phyloP scores from a whole-genome alignment of 2,113 vertebrate species.

The Thunnus thynnus region DNA sequence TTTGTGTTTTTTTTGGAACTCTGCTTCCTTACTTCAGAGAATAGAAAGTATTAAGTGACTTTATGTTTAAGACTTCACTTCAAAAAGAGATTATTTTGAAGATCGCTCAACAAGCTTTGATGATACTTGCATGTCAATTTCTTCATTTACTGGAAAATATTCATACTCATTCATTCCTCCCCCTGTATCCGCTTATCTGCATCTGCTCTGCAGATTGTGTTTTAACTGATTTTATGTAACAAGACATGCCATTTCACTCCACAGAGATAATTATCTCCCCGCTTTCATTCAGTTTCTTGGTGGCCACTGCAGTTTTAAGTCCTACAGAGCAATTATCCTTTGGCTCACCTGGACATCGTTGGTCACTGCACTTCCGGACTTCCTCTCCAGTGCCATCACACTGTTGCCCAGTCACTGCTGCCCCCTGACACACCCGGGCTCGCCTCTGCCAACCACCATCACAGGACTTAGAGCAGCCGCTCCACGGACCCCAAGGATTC shows the following conservation, averaged over 20 bases:
- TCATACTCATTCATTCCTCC: conserved; percentile 49
- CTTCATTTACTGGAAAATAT: conserved; percentile 42
- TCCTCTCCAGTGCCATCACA: conserved; percentile 95
- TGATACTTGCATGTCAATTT: conserved; percentile 28
- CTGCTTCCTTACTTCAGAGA: conserved; percentile 27
- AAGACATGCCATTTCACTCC: conserved; percentile 40
- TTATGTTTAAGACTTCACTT: conserved; percentile 27
- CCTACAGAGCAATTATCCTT: conserved; percentile 43
- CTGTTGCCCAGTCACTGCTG: conserved; percentile 90
- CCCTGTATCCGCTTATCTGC: conserved; percentile 20
- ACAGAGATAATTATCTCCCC: conserved; percentile 53
- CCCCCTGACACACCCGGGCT: conserved; percentile 93
- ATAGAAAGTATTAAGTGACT: conserved; percentile 15
- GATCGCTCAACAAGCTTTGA: conserved; percentile 9
- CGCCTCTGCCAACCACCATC: conserved; percentile 96
- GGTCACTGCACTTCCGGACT: conserved; percentile 94
- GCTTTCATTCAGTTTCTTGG: conserved; percentile 51
- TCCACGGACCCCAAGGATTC: conserved; percentile 99
- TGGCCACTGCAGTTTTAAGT: conserved; percentile 36
- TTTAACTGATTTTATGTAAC: conserved; percentile 45
- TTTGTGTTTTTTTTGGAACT: neutral
- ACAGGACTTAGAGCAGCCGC: conserved; percentile 97
- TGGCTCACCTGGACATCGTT: conserved; percentile 94
- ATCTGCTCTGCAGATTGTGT: conserved; percentile 20
- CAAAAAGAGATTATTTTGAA: conserved; percentile 35